A percentile compares a stretch with the other conserved stretches of the same genome.
phyloP scores from a whole-genome alignment of 1,140 invertebrate species.

The Drosophila setifemur region DNA sequence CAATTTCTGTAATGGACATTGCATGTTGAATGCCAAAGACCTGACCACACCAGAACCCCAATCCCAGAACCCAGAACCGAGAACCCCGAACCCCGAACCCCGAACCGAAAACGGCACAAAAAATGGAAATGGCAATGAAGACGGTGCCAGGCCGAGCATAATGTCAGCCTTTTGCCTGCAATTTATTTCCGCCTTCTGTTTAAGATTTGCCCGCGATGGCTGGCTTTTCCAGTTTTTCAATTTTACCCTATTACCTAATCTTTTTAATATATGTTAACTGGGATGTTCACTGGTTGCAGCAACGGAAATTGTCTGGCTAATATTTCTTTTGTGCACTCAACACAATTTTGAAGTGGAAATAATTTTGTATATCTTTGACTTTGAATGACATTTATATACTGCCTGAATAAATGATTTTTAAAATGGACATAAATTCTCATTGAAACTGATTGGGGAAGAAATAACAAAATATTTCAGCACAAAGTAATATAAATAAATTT shows the following conservation, averaged over 20 bases:
- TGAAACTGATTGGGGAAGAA: too few relatives aligned
- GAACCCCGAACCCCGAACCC: conserved; percentile 2
- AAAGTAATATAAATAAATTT: not conserved
- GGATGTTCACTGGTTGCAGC: conserved; percentile 9
- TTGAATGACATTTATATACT: too few relatives aligned
- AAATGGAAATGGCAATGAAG: not conserved
- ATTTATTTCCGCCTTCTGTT: conserved; percentile 64
- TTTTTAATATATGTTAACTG: conserved; percentile 12
- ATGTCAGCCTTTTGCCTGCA: conserved; percentile 50
- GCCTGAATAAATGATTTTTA: too few relatives aligned
- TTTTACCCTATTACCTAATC: conserved; percentile 32
- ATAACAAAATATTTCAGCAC: not conserved
- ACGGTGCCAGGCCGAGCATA: conserved; percentile 39
- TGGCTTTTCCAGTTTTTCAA: conserved; percentile 45
- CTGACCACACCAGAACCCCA: conserved; percentile 32
- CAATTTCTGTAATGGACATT: conserved; percentile 73
- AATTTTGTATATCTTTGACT: too few relatives aligned
- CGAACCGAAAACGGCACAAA: not conserved
- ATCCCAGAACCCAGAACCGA: not conserved
- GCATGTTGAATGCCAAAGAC: conserved; percentile 64
- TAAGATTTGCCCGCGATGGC: conserved; percentile 22
- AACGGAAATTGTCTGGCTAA: not conserved
- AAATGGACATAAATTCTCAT: not conserved
- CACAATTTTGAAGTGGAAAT: too few relatives aligned
- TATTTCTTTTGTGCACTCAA: not conserved